Conservation (phyloP, 1,140 invertebrate genomes). For the Scaptomyza hsui region DNA sequence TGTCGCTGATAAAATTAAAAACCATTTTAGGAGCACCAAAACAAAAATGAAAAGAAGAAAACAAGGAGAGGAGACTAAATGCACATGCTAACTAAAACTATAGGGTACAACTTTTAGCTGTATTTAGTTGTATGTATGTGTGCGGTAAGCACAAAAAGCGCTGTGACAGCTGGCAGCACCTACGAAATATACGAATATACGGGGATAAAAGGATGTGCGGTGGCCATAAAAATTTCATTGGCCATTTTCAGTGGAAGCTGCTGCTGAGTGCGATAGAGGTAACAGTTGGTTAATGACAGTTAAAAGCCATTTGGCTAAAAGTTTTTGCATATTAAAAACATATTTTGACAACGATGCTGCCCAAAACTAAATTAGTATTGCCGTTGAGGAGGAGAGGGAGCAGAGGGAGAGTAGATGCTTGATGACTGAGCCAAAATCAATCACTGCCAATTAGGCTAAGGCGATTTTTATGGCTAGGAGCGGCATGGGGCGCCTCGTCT, state of each 20-base stretch:
- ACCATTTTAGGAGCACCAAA: slow-evolving; percentile 69
- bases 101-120: slow-evolving; percentile 28
- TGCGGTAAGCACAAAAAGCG: background rate
- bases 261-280: slow-evolving; percentile 43
- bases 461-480: slow-evolving; percentile 65
- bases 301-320: slow-evolving; percentile 80
- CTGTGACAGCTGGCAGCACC: slow-evolving; percentile 58
- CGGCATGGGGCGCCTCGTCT: slow-evolving; percentile 16
- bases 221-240: slow-evolving; percentile 79
- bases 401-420: background rate
- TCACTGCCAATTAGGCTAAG: slow-evolving; percentile 78
- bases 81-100: slow-evolving; percentile 20
- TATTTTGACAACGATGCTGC: slow-evolving; percentile 56
- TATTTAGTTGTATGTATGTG: background rate
- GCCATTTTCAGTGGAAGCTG: slow-evolving; percentile 53
- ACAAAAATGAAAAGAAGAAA: slow-evolving; percentile 46
- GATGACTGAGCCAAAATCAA: slow-evolving; percentile 58
- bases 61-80: slow-evolving; percentile 13
- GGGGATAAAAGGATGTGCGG: background rate
- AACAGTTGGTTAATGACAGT: slow-evolving; percentile 80
- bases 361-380: slow-evolving; percentile 57
- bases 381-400: background rate
- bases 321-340: slow-evolving; percentile 80
- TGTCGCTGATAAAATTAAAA: slow-evolving; percentile 78
- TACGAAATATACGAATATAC: slow-evolving; percentile 11